Evolutionary conservation across 2,888 invertebrate genomes (phyloP), one percentile per base, ranked within the genome.

Genomic region (Diaphora mendica): DNA sequence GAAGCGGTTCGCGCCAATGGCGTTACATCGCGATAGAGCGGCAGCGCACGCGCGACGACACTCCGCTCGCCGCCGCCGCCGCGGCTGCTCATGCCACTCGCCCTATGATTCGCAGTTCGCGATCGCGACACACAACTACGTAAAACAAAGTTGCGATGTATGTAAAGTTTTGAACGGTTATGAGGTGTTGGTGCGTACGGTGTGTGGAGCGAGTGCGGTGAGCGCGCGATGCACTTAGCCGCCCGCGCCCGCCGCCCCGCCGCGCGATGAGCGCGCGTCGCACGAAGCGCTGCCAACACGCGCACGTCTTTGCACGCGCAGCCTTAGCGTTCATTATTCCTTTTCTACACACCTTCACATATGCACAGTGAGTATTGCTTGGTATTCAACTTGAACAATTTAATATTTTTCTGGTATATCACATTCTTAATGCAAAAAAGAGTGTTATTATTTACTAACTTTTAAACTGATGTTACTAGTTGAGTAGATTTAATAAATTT

Each of bases 1-100:
- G 80, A 83, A 86, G 80, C 82, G 77, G 80, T 83, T 83, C 86
- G 83, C 84, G 83, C 85, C 82, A 82, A 84, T 84, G 72, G 84
- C 79, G 80, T 80, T 77, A 79, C 78, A 73, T 77, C 73, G 77
- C 78, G 77, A 64, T 48, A 62, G 20, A 70, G 78, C 79, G 82
- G 89, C 80, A 90, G 94, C 95, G 95, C 95, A 95, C 88, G 95
- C 95, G 95, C 95, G 94, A 90, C 90, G 91, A 76, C 95, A 95
- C 91, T 94, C 90, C 87, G 90, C 83, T 87, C 84, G 88, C 82
- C 89, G 91, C 89, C 72, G 88, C 87, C 92, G 91, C 85, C 89
- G 90, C 88, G 93, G 88, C 84, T 90, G 91, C 93, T 91, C 94
- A 88, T 88, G 92, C 88, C 89, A 82, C 85, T 79, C 82, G 77